Conservation (phyloP, 2,888 invertebrate species). For the Aphodius granarius region DNA sequence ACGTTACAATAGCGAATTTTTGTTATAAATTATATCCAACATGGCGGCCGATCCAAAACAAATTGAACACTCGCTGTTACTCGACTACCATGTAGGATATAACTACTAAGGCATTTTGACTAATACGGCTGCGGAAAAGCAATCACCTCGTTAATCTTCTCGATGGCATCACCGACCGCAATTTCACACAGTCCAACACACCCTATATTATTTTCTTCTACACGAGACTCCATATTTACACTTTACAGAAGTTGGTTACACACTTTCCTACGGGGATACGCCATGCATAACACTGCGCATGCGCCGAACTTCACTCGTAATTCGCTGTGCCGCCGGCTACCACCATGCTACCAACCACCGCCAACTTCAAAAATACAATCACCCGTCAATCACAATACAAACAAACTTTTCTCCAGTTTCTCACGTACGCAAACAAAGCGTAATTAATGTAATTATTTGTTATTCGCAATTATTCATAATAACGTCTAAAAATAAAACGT, state of each 20-base stretch:
- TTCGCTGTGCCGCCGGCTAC: not conserved
- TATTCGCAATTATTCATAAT: too few relatives aligned
- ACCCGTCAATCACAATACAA: not conserved
- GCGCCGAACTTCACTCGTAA: not conserved
- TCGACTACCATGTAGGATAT: conserved; percentile 50
- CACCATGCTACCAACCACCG: too few relatives aligned
- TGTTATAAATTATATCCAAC: conserved; percentile 46
- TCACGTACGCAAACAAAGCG: too few relatives aligned
- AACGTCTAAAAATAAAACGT: too few relatives aligned
- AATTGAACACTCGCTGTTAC: conserved; percentile 46
- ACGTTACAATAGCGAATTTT: conserved; percentile 37
- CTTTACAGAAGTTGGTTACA: too few relatives aligned
- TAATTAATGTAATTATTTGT: too few relatives aligned
- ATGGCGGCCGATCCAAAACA: conserved; percentile 53
- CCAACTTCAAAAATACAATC: not conserved
- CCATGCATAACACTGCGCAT: conserved; percentile 20
- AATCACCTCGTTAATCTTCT: conserved; percentile 53
- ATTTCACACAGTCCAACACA: conserved; percentile 49
- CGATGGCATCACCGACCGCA: conserved; percentile 49
- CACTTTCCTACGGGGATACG: conserved; percentile 28
- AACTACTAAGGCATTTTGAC: conserved; percentile 46
- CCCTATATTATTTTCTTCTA: conserved; percentile 52
- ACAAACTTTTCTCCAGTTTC: not conserved
- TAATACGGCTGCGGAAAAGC: conserved; percentile 48
- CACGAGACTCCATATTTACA: conserved; percentile 54